Evolutionary conservation across 2,113 vertebrate species (phyloP), one percentile per base, ranked within the genome.

Genomic region (Ptilorrhoa leucosticta): DNA sequence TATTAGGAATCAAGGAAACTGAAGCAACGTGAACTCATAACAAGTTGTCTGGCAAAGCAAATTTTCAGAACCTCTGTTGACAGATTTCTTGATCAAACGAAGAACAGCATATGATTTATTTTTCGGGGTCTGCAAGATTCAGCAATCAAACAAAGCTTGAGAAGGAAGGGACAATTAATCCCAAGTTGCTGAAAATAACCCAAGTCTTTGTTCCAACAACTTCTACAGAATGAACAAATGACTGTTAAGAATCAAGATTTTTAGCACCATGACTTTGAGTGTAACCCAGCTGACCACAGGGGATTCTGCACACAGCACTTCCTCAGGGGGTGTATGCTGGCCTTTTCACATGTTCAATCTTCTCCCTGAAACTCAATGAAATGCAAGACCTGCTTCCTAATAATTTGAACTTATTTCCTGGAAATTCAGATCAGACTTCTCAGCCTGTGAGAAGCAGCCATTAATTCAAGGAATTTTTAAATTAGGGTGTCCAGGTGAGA

Each of bases 101-200:
- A 78, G n/a, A 91, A 39, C 7, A 71, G 14, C 4, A 68, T 0
- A 3, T 0, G 0, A 40, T 50, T 71, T 47, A 26, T 15, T 82
- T 44, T 72, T 78, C 3, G 11, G 9, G 44, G 84, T 37, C 33
- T 27, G 3, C 30, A 69, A 23, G 44, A 77, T 31, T 37, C 42
- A 73, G 17, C 77, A 72, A 56, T 13, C 44, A 91, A 64, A 26
- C 61, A 77, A 84, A 87, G 8, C n/a, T 37, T n/a, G 9, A 71
- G 22, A 87, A 84, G 9, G 18, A 45, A 72, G 6, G 5, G 8
- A 8, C 4, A 81, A 51, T 70, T 51, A 63, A 89, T 15, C 22
- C 21, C 42, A 63, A 28, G 0, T 3, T 57, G 8, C 7, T 58
- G 22, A 83, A 77, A 87, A 50, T 19, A 7, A 78, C 14, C 45